Percentiles rank a stretch among this genome's conserved stretches.
phyloP scores from a whole-genome alignment of 1,140 invertebrate species.

The Pectinophora gossypiella region DNA sequence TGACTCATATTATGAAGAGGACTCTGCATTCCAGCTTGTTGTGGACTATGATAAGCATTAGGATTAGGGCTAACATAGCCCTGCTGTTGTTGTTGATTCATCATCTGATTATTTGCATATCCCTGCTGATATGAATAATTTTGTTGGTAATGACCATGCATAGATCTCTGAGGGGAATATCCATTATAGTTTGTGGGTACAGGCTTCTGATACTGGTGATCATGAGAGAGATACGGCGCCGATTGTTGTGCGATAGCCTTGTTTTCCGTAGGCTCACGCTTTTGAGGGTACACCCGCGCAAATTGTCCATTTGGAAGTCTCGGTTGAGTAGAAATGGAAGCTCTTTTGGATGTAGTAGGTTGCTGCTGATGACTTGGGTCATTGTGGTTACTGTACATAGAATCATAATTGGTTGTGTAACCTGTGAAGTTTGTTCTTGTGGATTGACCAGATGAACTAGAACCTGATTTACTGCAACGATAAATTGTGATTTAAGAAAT shows the following conservation, averaged over 20 bases:
- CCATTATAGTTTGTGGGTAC: conserved; percentile 50
- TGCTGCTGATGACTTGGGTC: conserved; percentile 53
- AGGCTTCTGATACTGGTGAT: conserved; percentile 71
- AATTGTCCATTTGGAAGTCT: conserved; percentile 55
- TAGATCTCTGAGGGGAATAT: conserved; percentile 54
- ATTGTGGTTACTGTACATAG: conserved; percentile 58
- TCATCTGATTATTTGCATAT: conserved; percentile 51
- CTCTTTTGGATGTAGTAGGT: conserved; percentile 51
- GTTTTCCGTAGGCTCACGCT: conserved; percentile 40
- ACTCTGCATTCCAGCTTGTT: conserved; percentile 55
- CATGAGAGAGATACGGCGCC: conserved; percentile 58
- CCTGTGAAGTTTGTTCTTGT: conserved; percentile 69
- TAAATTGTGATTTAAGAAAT: too few species aligned
- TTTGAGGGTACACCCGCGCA: conserved; percentile 44
- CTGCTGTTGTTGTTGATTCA: conserved; percentile 41
- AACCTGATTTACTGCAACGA: conserved; percentile 73
- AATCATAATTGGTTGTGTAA: conserved; percentile 64
- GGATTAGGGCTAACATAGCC: conserved; percentile 51
- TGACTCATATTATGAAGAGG: conserved; percentile 40
- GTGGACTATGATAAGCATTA: conserved; percentile 58
- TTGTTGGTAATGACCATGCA: conserved; percentile 52
- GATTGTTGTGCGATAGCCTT: conserved; percentile 34
- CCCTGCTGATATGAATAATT: conserved; percentile 56
- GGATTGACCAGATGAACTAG: conserved; percentile 70
- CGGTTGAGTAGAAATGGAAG: conserved; percentile 45